Evolutionary conservation across 92 coral and sea anemone species (phyloP).

Genomic region (Nematostella vectensis): DNA sequence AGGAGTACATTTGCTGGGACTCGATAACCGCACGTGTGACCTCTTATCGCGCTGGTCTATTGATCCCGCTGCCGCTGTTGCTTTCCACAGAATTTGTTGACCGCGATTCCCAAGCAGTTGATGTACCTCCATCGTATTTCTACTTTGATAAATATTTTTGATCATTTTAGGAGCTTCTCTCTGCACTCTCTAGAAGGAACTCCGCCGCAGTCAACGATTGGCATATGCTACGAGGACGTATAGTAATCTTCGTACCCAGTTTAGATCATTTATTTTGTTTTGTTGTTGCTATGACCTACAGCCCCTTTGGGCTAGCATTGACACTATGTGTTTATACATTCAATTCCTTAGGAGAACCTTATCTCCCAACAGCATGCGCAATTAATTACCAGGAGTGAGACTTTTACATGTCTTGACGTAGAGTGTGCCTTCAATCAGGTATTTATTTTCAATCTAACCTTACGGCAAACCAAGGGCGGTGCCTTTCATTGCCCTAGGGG

Average conservation of each 20-base stretch:
- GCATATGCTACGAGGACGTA: not conserved
- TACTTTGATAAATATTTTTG: not conserved
- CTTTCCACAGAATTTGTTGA: not conserved
- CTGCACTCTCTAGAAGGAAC: not conserved
- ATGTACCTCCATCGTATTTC: not conserved
- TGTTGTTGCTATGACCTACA: not conserved
- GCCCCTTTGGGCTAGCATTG: not conserved
- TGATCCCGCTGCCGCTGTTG: not conserved
- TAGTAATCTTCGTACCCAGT: not conserved
- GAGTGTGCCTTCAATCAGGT: conserved; percentile 9
- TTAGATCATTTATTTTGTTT: not conserved
- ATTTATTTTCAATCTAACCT: conserved; percentile 7
- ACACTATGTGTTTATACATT: conserved; percentile 2
- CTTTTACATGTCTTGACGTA: conserved; percentile 15
- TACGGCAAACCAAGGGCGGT: conserved; percentile 7
- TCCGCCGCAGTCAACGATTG: not conserved
- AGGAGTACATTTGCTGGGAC: conserved; percentile 9
- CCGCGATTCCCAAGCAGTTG: not conserved
- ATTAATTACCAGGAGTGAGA: conserved; percentile 9
- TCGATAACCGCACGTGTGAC: conserved; percentile 3
- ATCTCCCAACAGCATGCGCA: conserved; percentile 2
- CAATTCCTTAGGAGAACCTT: conserved; percentile 13
- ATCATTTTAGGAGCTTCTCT: not conserved
- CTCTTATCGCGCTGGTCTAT: conserved; percentile 10
- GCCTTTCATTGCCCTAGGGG: conserved; percentile 13